Evolutionary conservation across 2,113 vertebrate genomes (phyloP).

Genomic region (Climacteris rufus): DNA sequence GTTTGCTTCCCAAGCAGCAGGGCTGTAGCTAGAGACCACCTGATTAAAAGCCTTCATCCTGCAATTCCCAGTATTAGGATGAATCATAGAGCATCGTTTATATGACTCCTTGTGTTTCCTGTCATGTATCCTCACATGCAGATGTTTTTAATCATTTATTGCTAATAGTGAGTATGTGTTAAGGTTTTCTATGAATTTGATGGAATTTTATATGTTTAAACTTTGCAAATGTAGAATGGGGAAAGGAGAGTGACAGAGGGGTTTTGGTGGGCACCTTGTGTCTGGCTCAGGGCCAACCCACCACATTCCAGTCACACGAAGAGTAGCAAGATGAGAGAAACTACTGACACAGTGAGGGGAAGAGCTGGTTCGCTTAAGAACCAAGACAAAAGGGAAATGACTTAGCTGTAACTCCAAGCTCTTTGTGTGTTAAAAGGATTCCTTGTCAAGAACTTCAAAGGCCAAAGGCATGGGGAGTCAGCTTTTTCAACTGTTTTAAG

Average conservation of each 20-base stretch:
- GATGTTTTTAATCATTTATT: conserved; percentile 12
- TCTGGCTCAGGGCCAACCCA: neutral
- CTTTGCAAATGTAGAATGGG: neutral
- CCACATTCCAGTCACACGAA: neutral
- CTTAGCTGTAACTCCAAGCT: neutral
- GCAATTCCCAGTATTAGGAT: neutral
- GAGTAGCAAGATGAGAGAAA: neutral
- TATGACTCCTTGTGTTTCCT: neutral
- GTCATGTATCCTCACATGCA: neutral
- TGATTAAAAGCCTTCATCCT: conserved; percentile 2
- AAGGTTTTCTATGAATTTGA: neutral
- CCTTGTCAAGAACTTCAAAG: neutral
- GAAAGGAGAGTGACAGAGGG: neutral
- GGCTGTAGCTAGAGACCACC: neutral
- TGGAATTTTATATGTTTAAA: neutral
- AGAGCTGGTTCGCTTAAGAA: neutral
- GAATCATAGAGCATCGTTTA: neutral
- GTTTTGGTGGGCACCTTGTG: neutral
- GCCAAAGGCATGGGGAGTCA: neutral
- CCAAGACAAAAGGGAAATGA: neutral
- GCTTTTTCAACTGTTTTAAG: neutral
- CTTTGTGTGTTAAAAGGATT: neutral
- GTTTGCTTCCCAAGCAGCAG: neutral
- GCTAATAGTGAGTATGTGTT: neutral
- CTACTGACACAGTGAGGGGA: neutral